Base-by-base conservation (phyloP, 2,888 invertebrate species). In the Heliconius ethilla region DNA sequence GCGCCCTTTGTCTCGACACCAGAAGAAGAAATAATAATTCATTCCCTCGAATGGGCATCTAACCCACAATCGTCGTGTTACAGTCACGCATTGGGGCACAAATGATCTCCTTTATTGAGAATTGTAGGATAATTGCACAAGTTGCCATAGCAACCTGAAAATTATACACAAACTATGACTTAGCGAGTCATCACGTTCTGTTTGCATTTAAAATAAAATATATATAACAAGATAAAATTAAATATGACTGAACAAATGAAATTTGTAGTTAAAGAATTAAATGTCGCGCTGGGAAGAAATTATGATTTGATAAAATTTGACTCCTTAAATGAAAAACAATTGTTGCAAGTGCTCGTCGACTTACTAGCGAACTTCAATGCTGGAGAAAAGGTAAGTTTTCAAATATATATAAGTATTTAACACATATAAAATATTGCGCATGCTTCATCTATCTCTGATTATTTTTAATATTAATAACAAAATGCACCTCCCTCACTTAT, bases 241-340 rank as follows among this genome's bases (percentile, higher is more conserved):
- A 86, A 83, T 83, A 96, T 96, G 96, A 95, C 95, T 69, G 96
- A 96, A 82, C 95, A 95, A 89, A 93, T 96, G 82, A 96, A 96
- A 89, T 96, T 95, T 84, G 95, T 96, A 81, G 96, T 98, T 70
- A 95, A 95, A 80, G 97, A 97, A 90, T 87, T 98, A 80, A 98
- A 97, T 88, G 95, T 96, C 83, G 93, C 95, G 70, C 96, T 98
- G 83, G 96, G 95, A 75, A 96, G 96, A 84, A 96, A 96, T 86
- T 97, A 96, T 86, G 98, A 97, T 86, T 91, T 98, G 80, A 97
- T 98, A 85, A 97, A 97, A 83, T 98, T 98, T 89, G 98, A 98
- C 92, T 96, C 97, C 9, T 91, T 98, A 79, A 96, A 96, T 80
- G 95, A 96, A 70, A 96, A 97, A 81, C 96, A 97, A 85, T 92